phyloP scores from a whole-genome alignment of 2,797 vertebrate genomes.

The Anguilla obscura region DNA sequence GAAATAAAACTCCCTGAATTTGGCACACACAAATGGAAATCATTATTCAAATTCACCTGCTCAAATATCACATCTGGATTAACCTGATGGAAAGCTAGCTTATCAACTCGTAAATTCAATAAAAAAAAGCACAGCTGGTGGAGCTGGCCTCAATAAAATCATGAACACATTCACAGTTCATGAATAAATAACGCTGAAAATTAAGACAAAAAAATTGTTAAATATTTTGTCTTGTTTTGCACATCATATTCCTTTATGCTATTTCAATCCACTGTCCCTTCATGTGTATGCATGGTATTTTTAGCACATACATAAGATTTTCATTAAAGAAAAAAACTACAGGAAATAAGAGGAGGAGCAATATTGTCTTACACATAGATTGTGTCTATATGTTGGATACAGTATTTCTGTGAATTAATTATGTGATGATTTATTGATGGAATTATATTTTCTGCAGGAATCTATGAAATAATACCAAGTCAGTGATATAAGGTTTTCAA shows the following conservation, averaged over 20 bases:
- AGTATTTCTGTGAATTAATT: neutral
- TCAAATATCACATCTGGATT: conserved; percentile 17
- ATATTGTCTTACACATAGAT: neutral
- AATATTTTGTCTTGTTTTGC: conserved; percentile 8
- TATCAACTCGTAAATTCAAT: neutral
- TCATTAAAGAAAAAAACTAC: neutral
- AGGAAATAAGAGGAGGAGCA: neutral
- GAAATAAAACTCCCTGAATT: neutral
- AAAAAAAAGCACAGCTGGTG: conserved; percentile 10
- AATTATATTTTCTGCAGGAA: neutral
- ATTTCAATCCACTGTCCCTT: neutral
- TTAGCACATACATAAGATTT: neutral
- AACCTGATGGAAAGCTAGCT: neutral
- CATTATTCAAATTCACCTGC: conserved; percentile 10
- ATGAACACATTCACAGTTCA: conserved; percentile 31
- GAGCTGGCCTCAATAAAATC: conserved; percentile 25
- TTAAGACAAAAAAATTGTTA: conserved; percentile 5
- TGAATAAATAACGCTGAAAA: conserved; percentile 42
- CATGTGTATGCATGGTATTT: neutral
- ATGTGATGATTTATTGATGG: neutral
- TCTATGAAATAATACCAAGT: neutral
- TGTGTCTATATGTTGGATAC: neutral
- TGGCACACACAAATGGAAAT: neutral
- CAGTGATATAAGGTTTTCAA: neutral
- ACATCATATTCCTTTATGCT: neutral